Evolutionary conservation across 2,797 vertebrate species (phyloP).

Genomic region (Gephyroberyx darwinii): DNA sequence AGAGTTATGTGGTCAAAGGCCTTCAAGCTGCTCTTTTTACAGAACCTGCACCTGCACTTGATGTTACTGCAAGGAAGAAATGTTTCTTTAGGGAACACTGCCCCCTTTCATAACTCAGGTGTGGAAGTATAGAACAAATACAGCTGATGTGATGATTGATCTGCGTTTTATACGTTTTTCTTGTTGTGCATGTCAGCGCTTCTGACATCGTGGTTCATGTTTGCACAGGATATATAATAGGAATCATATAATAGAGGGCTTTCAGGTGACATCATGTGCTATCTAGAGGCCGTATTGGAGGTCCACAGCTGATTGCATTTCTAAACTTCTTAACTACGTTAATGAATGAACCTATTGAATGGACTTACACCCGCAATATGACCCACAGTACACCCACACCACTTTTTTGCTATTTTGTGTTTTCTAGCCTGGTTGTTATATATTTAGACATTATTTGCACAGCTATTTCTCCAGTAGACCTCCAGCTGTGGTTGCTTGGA

Average conservation of each 20-base stretch:
- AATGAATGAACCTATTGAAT: not conserved
- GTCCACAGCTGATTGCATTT: not conserved
- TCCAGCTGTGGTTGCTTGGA: not conserved
- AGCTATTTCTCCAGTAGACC: not conserved
- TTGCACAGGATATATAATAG: constrained; percentile 6
- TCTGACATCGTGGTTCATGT: constrained; percentile 12
- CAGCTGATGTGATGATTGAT: constrained; percentile 49
- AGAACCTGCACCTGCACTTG: constrained; percentile 38
- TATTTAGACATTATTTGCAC: not conserved
- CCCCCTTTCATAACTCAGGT: constrained; percentile 43
- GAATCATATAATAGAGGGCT: not conserved
- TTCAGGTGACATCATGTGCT: constrained; percentile 10
- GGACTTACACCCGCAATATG: not conserved
- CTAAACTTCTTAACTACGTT: not conserved
- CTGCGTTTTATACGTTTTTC: constrained; percentile 18
- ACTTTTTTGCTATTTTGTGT: too few relatives aligned
- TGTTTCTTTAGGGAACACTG: constrained; percentile 40
- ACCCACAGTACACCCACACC: too few relatives aligned
- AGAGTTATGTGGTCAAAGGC: not conserved
- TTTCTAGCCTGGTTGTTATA: too few relatives aligned
- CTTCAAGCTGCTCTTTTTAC: constrained; percentile 3
- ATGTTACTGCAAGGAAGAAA: constrained; percentile 12
- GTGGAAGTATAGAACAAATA: constrained; percentile 14
- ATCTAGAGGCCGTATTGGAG: not conserved
- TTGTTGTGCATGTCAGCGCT: constrained; percentile 23